A percentile compares a stretch with the other conserved stretches of the same genome.
phyloP scores from a whole-genome alignment of 2,797 vertebrate species.

The Rousettus madagascariensis region DNA sequence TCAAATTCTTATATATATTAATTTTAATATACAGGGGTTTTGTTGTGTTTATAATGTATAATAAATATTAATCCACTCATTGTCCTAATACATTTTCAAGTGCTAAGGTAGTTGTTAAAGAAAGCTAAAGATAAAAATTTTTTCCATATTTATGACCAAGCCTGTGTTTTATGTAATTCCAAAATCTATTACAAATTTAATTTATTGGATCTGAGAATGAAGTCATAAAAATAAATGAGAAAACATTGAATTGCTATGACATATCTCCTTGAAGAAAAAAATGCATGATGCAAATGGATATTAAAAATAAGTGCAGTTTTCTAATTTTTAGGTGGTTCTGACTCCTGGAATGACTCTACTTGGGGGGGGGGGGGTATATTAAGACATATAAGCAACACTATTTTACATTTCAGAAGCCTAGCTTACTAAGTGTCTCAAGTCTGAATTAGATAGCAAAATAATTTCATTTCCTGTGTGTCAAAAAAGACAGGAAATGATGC shows the following conservation, averaged over 20 bases:
- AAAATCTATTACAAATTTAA: constrained; percentile 37
- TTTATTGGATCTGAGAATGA: constrained; percentile 3
- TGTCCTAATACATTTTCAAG: background rate
- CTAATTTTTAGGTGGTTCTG: background rate
- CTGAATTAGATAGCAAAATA: constrained; percentile 7
- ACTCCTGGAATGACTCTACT: background rate
- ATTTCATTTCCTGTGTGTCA: background rate
- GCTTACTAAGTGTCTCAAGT: background rate
- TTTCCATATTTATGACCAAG: background rate
- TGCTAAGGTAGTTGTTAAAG: background rate
- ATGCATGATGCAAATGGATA: constrained; percentile 34
- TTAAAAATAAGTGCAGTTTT: constrained; percentile 51
- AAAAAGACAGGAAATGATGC: constrained; percentile 41
- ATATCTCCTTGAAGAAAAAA: background rate
- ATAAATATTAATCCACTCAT: background rate
- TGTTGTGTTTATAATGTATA: background rate
- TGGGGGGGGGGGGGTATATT: constrained; percentile 20
- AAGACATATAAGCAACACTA: background rate
- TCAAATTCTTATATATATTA: background rate
- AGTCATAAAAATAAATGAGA: constrained; percentile 50
- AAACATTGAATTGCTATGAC: constrained; percentile 57
- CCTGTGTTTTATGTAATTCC: background rate
- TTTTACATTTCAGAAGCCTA: constrained; percentile 43
- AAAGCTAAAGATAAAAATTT: background rate
- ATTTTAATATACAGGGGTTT: background rate